These are phyloP conservation scores for Mormyrus lacerda DNA, from an alignment of 2,113 vertebrate species.

Conservation along the genomic window DNA sequence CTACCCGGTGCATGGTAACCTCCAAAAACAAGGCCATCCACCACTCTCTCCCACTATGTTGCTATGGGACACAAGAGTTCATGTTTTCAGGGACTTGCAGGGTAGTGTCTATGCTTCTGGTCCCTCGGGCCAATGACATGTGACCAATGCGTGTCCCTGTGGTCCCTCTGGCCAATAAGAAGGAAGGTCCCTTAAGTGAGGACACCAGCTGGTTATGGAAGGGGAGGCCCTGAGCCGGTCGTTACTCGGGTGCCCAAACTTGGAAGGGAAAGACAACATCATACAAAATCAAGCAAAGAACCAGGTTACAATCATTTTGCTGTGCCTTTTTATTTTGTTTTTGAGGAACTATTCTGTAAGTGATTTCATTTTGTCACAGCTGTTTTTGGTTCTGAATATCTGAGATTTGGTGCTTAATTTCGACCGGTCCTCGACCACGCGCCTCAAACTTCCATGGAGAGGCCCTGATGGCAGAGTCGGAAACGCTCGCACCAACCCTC, in stretches of 20 bases:
- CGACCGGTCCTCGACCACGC: neutral
- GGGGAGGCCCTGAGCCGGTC: neutral
- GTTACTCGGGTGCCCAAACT: neutral
- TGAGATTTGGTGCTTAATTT: conserved; percentile 7
- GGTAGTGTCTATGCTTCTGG: neutral
- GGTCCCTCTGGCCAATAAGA: neutral
- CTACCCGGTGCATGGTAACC: neutral
- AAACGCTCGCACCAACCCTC: neutral
- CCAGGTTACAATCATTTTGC: conserved; percentile 16
- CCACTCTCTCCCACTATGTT: neutral
- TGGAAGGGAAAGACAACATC: neutral
- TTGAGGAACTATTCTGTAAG: neutral
- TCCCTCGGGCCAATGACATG: neutral
- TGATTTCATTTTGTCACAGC: neutral
- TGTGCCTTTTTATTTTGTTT: conserved; percentile 7
- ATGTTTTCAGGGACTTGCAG: neutral
- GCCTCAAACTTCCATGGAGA: neutral
- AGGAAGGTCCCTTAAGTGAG: neutral
- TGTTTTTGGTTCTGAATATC: neutral
- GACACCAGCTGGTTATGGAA: neutral
- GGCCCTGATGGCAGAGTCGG: neutral
- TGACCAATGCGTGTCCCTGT: neutral
- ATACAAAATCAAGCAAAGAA: neutral
- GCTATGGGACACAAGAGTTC: neutral
- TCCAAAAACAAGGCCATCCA: neutral